These are phyloP conservation scores for Helicoverpa armigera DNA, from an alignment of 1,140 invertebrate species.

Conservation along the genomic window DNA sequence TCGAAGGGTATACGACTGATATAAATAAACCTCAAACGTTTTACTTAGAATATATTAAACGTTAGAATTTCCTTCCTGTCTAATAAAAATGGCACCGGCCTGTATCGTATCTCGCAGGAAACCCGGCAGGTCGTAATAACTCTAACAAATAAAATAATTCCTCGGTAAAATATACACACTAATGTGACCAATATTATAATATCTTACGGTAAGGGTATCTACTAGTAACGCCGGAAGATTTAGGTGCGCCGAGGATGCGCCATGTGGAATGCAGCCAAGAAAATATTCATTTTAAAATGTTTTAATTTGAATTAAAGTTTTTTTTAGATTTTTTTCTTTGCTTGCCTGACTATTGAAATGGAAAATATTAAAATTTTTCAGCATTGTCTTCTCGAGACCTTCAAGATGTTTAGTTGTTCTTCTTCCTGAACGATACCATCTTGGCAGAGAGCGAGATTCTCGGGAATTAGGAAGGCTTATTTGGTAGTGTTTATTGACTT, in stretches of 20 bases:
- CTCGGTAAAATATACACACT: conserved; percentile 81
- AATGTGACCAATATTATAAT: conserved; percentile 86
- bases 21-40: conserved; percentile 76
- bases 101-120: conserved; percentile 77
- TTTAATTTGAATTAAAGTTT: conserved; percentile 18
- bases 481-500: too few species aligned
- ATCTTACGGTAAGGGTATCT: conserved; percentile 79
- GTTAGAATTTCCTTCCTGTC: conserved; percentile 85
- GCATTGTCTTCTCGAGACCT: too few species aligned
- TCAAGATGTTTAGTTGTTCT: too few species aligned
- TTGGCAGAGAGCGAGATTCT: too few species aligned
- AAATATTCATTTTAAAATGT: neutral
- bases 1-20: conserved; percentile 46
- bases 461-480: too few species aligned
- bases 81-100: conserved; percentile 79
- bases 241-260: conserved; percentile 68
- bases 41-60: conserved; percentile 79
- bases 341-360: too few species aligned
- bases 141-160: conserved; percentile 85
- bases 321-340: neutral
- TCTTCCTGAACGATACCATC: too few species aligned
- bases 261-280: conserved; percentile 63
- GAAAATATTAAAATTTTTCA: too few species aligned
- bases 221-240: conserved; percentile 81
- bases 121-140: conserved; percentile 82